Percentiles rank a stretch among this genome's conserved stretches.
These are phyloP conservation scores for Macaria notata DNA, from an alignment of 2,888 invertebrate species.

Conservation along the genomic window DNA sequence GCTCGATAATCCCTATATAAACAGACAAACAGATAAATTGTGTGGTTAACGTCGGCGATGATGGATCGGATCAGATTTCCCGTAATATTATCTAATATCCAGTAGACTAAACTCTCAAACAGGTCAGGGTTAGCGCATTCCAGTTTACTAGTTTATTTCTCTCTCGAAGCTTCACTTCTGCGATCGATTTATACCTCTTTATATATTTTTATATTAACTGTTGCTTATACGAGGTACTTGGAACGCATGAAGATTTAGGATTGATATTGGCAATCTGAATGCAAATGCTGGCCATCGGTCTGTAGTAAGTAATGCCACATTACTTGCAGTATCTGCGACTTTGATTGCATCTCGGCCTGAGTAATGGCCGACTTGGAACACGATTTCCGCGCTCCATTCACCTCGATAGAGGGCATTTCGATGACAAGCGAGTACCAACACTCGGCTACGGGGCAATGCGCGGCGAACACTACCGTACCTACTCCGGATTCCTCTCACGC, in stretches of 20 bases:
- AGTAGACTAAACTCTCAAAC: conserved; percentile 3
- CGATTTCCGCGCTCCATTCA: conserved; percentile 40
- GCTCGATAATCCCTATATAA: background rate
- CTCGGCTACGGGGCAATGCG: conserved; percentile 69
- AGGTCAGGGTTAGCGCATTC: conserved; percentile 38
- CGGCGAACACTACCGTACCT: conserved; percentile 60
- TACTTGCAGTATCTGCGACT: conserved; percentile 29
- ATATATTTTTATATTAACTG: too few species aligned
- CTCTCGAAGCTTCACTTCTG: background rate
- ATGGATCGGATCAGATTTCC: too few species aligned
- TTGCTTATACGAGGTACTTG: too few species aligned
- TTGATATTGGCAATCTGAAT: conserved; percentile 11
- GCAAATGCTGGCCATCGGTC: conserved; percentile 11
- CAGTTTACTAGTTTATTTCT: conserved; percentile 29
- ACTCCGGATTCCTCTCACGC: conserved; percentile 76
- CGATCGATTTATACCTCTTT: background rate
- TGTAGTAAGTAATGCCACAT: conserved; percentile 23
- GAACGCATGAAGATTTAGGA: background rate
- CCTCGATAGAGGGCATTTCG: conserved; percentile 53
- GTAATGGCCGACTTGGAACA: conserved; percentile 31
- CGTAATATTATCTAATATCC: too few species aligned
- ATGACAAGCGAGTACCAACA: conserved; percentile 44
- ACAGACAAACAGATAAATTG: too few species aligned
- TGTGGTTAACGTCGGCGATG: too few species aligned
- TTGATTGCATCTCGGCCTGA: conserved; percentile 29